Evolutionary conservation across 2,113 vertebrate genomes (phyloP).

Genomic region (Cebus imitator): DNA sequence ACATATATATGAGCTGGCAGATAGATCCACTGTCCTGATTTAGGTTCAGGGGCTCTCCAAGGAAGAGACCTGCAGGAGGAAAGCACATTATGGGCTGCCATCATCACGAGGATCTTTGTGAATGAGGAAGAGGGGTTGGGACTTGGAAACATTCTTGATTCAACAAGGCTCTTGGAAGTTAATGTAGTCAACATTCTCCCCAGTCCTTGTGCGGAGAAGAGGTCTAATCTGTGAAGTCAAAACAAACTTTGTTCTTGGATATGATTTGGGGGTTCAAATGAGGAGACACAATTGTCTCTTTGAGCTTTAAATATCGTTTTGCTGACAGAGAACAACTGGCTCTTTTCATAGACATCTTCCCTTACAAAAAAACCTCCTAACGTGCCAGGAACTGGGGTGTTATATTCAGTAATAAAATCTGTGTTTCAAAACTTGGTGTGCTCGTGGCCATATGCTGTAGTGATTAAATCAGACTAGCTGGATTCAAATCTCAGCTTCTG

Average conservation of each 20-base stretch:
- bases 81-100: neutral
- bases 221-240: slow-evolving; percentile 42
- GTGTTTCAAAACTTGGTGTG: slow-evolving; percentile 17
- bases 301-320: slow-evolving; percentile 59
- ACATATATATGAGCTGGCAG: no score
- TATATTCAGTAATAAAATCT: slow-evolving; percentile 55
- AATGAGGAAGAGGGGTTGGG: neutral
- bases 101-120: neutral
- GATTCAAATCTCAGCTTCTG: neutral
- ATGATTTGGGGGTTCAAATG: slow-evolving; percentile 58
- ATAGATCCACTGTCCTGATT: neutral
- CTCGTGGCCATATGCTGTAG: neutral
- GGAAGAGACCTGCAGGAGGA: neutral
- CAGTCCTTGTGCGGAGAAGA: neutral
- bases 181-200: neutral
- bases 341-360: slow-evolving; percentile 49
- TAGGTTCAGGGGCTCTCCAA: neutral
- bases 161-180: neutral
- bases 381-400: slow-evolving; percentile 39
- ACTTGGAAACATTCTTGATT: neutral
- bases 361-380: slow-evolving; percentile 50
- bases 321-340: slow-evolving; percentile 50
- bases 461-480: neutral
- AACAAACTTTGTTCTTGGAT: slow-evolving; percentile 58
- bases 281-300: slow-evolving; percentile 62